These are phyloP conservation scores for Onychomys arenicola DNA, from an alignment of 2,797 vertebrate genomes.

Conservation along the genomic window DNA sequence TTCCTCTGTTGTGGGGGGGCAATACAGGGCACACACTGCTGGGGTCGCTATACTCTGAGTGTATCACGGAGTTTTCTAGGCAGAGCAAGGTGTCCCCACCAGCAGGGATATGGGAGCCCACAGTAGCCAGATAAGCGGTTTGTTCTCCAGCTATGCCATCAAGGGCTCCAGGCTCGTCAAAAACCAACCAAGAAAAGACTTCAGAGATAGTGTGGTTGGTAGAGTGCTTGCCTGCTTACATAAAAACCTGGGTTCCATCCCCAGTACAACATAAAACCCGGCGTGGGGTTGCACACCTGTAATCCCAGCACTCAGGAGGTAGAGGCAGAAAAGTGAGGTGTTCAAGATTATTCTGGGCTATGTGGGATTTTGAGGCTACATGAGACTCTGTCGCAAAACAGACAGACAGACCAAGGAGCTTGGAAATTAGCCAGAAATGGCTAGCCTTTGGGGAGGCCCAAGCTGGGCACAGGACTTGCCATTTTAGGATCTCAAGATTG, in stretches of 20 bases:
- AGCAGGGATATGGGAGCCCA: not conserved
- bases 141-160: not conserved
- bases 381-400: not conserved
- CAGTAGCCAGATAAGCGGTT: not conserved
- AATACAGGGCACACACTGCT: too few relatives aligned
- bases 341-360: not conserved
- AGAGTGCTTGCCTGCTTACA: not conserved
- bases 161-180: not conserved
- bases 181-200: not conserved
- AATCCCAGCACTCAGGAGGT: not conserved
- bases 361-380: not conserved
- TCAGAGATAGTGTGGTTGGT: not conserved
- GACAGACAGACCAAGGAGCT: not conserved
- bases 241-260: not conserved
- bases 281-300: not conserved
- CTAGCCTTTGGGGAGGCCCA: not conserved
- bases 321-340: not conserved
- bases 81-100: not conserved
- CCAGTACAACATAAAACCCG: not conserved
- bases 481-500: not conserved
- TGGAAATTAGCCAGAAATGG: not conserved
- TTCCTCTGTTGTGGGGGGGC: too few relatives aligned
- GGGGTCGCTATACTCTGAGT: not conserved
- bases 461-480: not conserved
- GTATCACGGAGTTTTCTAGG: not conserved